Base-by-base conservation (phyloP, 2,888 invertebrate genomes). In the Mayetiola destructor region DNA sequence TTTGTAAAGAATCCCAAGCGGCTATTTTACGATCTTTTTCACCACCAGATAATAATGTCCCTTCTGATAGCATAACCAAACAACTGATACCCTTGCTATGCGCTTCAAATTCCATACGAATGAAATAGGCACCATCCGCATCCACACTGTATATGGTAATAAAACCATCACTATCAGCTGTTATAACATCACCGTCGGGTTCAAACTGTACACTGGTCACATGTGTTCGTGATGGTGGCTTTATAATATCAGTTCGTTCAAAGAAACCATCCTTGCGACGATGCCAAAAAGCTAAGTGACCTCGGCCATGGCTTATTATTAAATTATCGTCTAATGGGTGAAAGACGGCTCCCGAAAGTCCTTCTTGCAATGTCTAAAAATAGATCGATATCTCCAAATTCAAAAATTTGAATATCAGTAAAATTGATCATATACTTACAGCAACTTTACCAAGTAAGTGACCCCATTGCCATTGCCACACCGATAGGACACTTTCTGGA, bases 391-490 rank as follows among this genome's bases (percentile, higher is more conserved):
- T 36, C n/a, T 36, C 4, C 4, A 36, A 9, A 36, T 40, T 40
- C 18, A 40, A 42, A 23, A 12, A 4, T 37, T 14, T 37, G 5
- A 14, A 3, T 14, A 4, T 23, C 21, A 42, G 8, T 18, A 20
- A 16, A 55, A 55, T 12, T n/a, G 9, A 55, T 12, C 14, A 30
- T n/a, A 10, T 48, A 78, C 85, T 82, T 76, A 93, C 93, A 62
- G 91, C 89, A 56, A 93, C 91, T 82, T 91, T 90, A 58, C 92
- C 92, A 9, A 93, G 77, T n/a, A 92, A 75, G 71, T 88, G 86
- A 56, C 90, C 89, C 84, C 91, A 90, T 66, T 90, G 88, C 93
- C 93, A 93, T 65, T 93, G 90, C 93, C 93, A 94, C 0, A 94
- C 89, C 0, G 90, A 90, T 3, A 93, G 76, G 60, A 91, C 88